Percentiles rank a stretch among this genome's conserved stretches.
phyloP scores from a whole-genome alignment of 2,888 invertebrate species.

The Drosophila kanekoi region DNA sequence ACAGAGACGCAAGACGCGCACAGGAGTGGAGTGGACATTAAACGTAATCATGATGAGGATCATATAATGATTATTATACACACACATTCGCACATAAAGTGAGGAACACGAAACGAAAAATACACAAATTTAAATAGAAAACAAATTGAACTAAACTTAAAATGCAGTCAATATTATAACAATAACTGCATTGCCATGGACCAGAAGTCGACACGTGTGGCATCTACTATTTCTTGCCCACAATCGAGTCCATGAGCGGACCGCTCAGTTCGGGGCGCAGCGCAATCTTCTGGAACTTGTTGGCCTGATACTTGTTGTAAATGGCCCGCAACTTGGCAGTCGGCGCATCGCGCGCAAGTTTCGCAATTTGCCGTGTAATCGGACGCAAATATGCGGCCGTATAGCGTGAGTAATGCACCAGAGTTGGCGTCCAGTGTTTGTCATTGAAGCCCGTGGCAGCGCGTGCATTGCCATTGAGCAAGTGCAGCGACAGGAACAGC shows the following conservation, averaged over 20 bases:
- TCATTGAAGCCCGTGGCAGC: slow-evolving; percentile 73
- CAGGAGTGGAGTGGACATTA: slow-evolving; percentile 5
- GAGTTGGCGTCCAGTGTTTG: slow-evolving; percentile 90
- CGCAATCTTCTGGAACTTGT: slow-evolving; percentile 89
- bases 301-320: slow-evolving; percentile 88
- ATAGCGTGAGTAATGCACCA: slow-evolving; percentile 92
- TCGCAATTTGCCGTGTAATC: slow-evolving; percentile 89
- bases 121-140: slow-evolving; percentile 70
- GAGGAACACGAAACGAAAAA: slow-evolving; percentile 51
- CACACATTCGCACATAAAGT: slow-evolving; percentile 14
- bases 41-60: slow-evolving; percentile 5
- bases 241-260: slow-evolving; percentile 79
- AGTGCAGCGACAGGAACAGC: slow-evolving; percentile 81
- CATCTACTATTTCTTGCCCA: slow-evolving; percentile 55
- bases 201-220: background rate
- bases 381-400: slow-evolving; percentile 89
- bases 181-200: slow-evolving; percentile 18
- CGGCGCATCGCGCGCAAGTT: slow-evolving; percentile 89
- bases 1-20: slow-evolving; percentile 2
- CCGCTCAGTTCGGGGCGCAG: slow-evolving; percentile 87
- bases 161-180: slow-evolving; percentile 25
- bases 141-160: slow-evolving; percentile 72
- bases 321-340: slow-evolving; percentile 90
- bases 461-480: slow-evolving; percentile 79
- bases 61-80: slow-evolving; percentile 48